These are phyloP conservation scores for Ptyas mucosa DNA, from an alignment of 2,113 vertebrate genomes.

Conservation along the genomic window DNA sequence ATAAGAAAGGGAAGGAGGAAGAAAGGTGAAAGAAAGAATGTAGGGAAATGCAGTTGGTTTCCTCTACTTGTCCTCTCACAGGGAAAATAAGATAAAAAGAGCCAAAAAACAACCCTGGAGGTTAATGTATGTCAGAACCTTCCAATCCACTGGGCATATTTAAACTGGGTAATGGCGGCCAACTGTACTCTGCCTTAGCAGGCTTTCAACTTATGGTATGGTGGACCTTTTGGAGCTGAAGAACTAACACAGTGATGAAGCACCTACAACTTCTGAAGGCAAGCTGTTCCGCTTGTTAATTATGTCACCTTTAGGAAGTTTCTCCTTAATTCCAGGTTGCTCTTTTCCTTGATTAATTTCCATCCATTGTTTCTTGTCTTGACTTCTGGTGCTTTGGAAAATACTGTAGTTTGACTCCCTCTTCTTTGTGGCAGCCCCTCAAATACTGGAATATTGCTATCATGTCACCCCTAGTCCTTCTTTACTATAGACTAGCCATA, in stretches of 20 bases:
- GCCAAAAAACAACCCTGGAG: not conserved
- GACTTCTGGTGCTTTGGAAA: no score
- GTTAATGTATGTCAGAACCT: not conserved
- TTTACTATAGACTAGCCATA: no score
- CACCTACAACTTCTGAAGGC: not conserved
- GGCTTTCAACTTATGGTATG: not conserved
- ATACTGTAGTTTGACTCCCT: no score
- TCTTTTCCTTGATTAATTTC: no score
- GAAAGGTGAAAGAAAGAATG: not conserved
- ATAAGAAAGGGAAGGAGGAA: not conserved
- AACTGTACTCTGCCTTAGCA: not conserved
- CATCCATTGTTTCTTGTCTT: no score
- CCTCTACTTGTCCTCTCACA: not conserved
- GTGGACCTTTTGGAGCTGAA: not conserved
- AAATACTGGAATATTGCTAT: no score
- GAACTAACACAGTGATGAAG: no score
- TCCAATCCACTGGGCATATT: not conserved
- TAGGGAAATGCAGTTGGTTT: not conserved
- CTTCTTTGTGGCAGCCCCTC: no score
- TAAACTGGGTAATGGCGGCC: not conserved
- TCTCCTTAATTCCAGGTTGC: no score
- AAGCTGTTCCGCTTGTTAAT: not conserved
- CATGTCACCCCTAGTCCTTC: no score
- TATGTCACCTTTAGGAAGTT: no score
- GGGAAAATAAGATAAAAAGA: not conserved